Conservation (phyloP, 2,888 invertebrate species). For the Trichogramma evanescens region DNA sequence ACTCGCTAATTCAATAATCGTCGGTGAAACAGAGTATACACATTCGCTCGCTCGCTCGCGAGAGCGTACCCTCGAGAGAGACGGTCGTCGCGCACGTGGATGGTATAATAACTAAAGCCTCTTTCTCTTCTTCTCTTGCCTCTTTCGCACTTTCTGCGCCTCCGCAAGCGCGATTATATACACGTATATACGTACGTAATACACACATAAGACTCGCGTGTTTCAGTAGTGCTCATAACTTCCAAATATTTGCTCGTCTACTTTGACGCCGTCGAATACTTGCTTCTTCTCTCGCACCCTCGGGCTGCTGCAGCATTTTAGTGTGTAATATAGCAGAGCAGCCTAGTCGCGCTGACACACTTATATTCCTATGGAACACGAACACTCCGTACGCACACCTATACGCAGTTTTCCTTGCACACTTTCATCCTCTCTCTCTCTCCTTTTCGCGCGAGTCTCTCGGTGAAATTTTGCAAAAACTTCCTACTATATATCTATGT, state of each 20-base stretch:
- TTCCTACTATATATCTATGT: constrained; percentile 15
- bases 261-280: constrained; percentile 10
- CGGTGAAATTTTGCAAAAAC: not conserved
- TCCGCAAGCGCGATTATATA: too few relatives aligned
- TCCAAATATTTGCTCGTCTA: constrained; percentile 16
- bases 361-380: too few relatives aligned
- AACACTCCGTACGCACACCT: too few relatives aligned
- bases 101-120: too few relatives aligned
- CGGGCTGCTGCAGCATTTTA: not conserved
- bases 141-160: constrained; percentile 5
- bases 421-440: not conserved
- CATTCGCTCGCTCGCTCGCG: too few relatives aligned
- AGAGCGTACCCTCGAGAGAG: too few relatives aligned
- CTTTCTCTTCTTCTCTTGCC: too few relatives aligned
- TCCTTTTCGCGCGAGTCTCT: constrained; percentile 1
- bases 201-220: too few relatives aligned
- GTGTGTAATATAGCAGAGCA: not conserved
- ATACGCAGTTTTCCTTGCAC: not conserved
- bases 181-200: too few relatives aligned
- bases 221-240: constrained; percentile 23
- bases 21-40: too few relatives aligned
- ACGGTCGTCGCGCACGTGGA: too few relatives aligned
- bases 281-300: not conserved
- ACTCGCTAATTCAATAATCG: too few relatives aligned
- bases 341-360: not conserved